Evolutionary conservation across 2,113 vertebrate species (phyloP).

Genomic region (Prionailurus viverrinus): DNA sequence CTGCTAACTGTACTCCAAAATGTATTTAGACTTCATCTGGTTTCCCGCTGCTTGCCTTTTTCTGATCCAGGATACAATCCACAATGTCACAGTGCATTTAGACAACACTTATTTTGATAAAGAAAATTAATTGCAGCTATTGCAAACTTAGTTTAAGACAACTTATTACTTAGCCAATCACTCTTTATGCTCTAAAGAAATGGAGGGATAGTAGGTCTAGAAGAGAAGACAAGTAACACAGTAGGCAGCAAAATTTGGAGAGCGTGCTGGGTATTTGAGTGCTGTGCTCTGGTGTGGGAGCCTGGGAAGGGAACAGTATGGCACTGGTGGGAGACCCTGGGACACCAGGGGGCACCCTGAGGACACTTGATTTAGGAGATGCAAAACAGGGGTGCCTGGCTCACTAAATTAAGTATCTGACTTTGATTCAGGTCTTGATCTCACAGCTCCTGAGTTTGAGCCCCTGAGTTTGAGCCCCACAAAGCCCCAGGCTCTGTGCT

Average conservation of each 20-base stretch:
- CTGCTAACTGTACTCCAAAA: not conserved
- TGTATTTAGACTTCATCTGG: not conserved
- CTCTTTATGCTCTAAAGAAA: not conserved
- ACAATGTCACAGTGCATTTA: not conserved
- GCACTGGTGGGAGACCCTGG: not conserved
- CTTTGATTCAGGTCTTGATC: too few relatives aligned
- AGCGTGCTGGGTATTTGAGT: not conserved
- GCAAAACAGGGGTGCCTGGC: not conserved
- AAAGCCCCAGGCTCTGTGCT: too few relatives aligned
- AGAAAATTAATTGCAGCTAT: not conserved
- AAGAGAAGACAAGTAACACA: not conserved
- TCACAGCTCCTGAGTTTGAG: too few relatives aligned
- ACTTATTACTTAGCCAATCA: not conserved
- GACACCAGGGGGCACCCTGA: not conserved
- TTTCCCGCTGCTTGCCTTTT: not conserved
- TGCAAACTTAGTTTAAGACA: not conserved
- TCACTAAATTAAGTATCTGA: too few relatives aligned
- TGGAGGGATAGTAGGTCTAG: not conserved
- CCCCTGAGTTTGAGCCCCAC: too few relatives aligned
- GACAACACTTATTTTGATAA: not conserved
- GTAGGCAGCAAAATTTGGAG: not conserved
- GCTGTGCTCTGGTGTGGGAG: not conserved
- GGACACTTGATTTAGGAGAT: not conserved
- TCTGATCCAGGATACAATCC: not conserved
- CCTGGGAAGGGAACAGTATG: rapidly evolving